phyloP scores from a whole-genome alignment of 2,888 invertebrate genomes.

The Leptinotarsa haldemani region DNA sequence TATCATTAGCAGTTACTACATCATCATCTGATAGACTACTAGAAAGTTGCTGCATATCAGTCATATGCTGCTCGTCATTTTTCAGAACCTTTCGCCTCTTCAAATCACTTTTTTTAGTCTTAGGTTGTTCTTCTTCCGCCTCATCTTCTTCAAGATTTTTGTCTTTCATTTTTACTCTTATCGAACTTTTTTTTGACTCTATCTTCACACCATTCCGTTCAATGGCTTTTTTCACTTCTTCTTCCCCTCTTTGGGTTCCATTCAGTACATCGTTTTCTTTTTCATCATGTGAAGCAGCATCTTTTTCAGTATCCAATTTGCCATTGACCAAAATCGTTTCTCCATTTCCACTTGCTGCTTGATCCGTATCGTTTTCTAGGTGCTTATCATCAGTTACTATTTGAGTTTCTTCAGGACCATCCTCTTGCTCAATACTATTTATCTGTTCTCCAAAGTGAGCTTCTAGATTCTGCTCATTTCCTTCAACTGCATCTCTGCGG shows the following conservation, averaged over 20 bases:
- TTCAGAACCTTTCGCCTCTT: conserved; percentile 18
- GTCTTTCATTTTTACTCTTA: neutral
- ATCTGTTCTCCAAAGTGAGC: conserved; percentile 21
- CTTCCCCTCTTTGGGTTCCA: neutral
- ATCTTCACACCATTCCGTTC: conserved; percentile 26
- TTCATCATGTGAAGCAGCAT: conserved; percentile 11
- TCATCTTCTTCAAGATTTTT: neutral
- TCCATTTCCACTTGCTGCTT: neutral
- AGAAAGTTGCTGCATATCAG: conserved; percentile 16
- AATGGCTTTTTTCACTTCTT: conserved; percentile 32
- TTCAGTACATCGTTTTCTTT: too few relatives aligned
- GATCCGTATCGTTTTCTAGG: neutral
- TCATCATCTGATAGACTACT: conserved; percentile 48
- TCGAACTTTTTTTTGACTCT: neutral
- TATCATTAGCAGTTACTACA: conserved; percentile 41
- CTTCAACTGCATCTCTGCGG: neutral
- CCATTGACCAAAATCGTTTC: conserved; percentile 1
- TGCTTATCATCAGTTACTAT: neutral
- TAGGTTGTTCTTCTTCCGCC: neutral
- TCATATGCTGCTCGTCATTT: conserved; percentile 24
- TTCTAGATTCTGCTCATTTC: conserved; percentile 24
- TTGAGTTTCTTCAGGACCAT: conserved; percentile 18
- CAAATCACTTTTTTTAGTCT: neutral
- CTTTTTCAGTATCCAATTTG: neutral
- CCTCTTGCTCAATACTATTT: neutral